These are phyloP conservation scores for Podocnemis expansa DNA, from an alignment of 2,113 vertebrate genomes.

Conservation along the genomic window DNA sequence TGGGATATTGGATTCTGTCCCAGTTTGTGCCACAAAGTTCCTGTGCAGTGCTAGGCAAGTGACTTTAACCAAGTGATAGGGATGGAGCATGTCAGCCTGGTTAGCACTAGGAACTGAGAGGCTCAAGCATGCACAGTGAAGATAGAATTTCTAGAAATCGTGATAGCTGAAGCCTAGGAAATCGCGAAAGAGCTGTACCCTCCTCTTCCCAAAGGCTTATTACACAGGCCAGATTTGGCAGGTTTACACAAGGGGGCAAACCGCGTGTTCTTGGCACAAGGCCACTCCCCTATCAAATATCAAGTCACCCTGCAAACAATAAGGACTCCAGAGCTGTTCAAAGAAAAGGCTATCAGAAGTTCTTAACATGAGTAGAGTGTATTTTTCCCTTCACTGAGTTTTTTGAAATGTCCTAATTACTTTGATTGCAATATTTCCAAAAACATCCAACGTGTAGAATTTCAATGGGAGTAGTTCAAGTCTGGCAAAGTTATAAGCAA, in stretches of 20 bases:
- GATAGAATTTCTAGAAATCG: background rate
- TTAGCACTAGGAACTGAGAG: background rate
- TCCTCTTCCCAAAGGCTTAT: background rate
- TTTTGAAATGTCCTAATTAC: background rate
- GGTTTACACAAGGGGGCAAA: background rate
- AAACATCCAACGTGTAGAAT: background rate
- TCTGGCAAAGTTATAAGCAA: background rate
- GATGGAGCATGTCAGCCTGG: background rate
- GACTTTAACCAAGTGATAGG: background rate
- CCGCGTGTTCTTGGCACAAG: background rate
- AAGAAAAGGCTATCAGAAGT: background rate
- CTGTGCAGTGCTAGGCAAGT: background rate
- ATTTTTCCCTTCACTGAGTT: background rate
- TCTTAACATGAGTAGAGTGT: background rate
- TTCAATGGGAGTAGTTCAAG: background rate
- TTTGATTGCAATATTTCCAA: background rate
- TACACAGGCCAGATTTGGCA: background rate
- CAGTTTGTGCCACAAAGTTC: background rate
- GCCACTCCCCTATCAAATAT: background rate
- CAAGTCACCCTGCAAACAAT: background rate
- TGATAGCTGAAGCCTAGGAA: background rate
- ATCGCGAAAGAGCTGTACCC: background rate
- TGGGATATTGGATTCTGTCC: background rate
- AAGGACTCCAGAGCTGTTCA: background rate
- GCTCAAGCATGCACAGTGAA: background rate